Percentiles rank a stretch among this genome's conserved stretches.
Conservation (phyloP, 1,140 invertebrate genomes). For the Ephestia elutella region DNA sequence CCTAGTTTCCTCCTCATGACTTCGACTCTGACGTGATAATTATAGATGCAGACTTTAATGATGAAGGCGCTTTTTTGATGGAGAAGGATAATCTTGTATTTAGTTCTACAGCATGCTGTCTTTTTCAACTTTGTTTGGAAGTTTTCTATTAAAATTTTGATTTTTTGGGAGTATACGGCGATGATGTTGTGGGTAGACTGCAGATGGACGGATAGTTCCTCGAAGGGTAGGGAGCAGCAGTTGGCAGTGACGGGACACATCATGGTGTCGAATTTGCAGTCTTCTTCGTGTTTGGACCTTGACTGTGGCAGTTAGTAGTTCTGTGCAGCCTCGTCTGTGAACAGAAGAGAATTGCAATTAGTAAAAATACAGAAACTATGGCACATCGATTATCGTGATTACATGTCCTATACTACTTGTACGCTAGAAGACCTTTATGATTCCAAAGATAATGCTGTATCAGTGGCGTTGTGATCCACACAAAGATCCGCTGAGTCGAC, state of each 20-base stretch:
- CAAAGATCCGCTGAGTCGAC: no score
- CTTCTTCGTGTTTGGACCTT: conserved; percentile 63
- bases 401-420: no score
- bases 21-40: conserved; percentile 64
- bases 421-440: no score
- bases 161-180: conserved; percentile 64
- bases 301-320: conserved; percentile 46
- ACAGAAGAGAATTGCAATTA: background rate
- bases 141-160: conserved; percentile 69
- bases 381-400: no score
- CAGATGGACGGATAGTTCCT: conserved; percentile 58
- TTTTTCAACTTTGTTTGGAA: conserved; percentile 67
- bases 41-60: conserved; percentile 69
- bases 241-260: conserved; percentile 59
- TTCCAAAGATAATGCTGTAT: no score
- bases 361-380: background rate
- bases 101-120: conserved; percentile 61
- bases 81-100: conserved; percentile 64
- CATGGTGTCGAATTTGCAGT: conserved; percentile 65
- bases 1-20: conserved; percentile 60
- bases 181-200: conserved; percentile 59
- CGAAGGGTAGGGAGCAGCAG: conserved; percentile 59
- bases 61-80: conserved; percentile 67
- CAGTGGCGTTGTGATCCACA: no score
- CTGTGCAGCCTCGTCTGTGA: conserved; percentile 62